phyloP scores from a whole-genome alignment of 30 jellyfish, hydroid and myxozoan species.

The Catostylus mosaicus region DNA sequence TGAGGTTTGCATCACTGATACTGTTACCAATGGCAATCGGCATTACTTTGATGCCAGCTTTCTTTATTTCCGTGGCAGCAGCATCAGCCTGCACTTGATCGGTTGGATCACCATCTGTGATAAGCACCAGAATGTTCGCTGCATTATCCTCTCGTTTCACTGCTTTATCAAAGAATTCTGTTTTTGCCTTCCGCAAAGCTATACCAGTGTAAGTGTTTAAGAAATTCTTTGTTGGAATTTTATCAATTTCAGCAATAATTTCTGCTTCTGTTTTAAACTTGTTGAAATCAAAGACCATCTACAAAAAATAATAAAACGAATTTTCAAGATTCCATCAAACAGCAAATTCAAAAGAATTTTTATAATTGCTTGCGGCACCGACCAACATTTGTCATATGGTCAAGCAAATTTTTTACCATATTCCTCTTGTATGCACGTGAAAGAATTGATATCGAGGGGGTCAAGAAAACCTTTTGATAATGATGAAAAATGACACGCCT shows the following conservation, averaged over 20 bases:
- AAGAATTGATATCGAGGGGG: no score
- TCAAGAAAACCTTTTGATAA: no score
- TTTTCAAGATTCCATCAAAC: no score
- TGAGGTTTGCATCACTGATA: constrained; percentile 22
- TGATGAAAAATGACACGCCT: no score
- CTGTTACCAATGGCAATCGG: constrained; percentile 68
- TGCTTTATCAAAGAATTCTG: constrained; percentile 38
- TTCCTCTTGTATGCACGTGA: no score
- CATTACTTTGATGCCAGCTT: constrained; percentile 51
- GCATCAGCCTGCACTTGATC: constrained; percentile 34
- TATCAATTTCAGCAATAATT: constrained; percentile 27
- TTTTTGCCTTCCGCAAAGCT: constrained; percentile 44
- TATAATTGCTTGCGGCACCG: no score
- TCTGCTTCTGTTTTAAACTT: constrained; percentile 18
- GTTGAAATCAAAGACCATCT: constrained; percentile 39
- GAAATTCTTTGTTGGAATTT: constrained; percentile 7
- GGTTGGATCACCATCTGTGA: constrained; percentile 56
- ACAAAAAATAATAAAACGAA: not conserved
- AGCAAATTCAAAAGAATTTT: no score
- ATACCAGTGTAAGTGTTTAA: constrained; percentile 37
- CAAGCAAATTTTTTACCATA: no score
- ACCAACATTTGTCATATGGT: no score
- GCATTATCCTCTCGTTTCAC: constrained; percentile 31
- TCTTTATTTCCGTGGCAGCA: constrained; percentile 27
- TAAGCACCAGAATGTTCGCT: constrained; percentile 37